Percentiles rank a stretch among this genome's conserved stretches.
Conservation (phyloP, 2,797 vertebrate species). For the Galaxias olidus region DNA sequence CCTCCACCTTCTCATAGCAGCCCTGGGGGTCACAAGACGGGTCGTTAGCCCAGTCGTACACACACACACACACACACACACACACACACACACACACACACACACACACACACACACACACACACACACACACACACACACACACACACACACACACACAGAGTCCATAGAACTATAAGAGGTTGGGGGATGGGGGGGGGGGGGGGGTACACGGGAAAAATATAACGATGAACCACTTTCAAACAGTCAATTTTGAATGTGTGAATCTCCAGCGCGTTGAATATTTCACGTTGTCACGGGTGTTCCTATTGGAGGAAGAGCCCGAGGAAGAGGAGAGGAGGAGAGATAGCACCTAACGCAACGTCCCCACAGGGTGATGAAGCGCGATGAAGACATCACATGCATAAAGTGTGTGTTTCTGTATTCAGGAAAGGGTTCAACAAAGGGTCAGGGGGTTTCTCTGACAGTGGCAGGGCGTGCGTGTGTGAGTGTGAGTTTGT, state of each 20-base stretch:
- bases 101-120: not conserved
- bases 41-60: too few species aligned
- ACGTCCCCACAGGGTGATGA: too few species aligned
- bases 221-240: not conserved
- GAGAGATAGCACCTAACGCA: too few species aligned
- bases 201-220: not conserved
- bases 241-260: not conserved
- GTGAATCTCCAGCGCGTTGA: not conserved
- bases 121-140: not conserved
- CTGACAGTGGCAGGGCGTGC: too few species aligned
- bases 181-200: not conserved
- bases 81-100: conserved; percentile 13
- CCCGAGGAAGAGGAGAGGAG: too few species aligned
- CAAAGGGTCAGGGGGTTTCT: too few species aligned
- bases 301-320: not conserved
- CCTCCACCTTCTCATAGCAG: conserved; percentile 92
- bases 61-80: conserved; percentile 12
- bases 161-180: conserved; percentile 3
- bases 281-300: not conserved
- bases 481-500: too few species aligned
- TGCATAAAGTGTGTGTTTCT: too few species aligned
- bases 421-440: too few species aligned
- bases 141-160: conserved; percentile 47
- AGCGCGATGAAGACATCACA: too few species aligned
- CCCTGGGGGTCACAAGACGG: conserved; percentile 54